phyloP scores from a whole-genome alignment of 2,797 vertebrate genomes.

The Anguilla anguilla region DNA sequence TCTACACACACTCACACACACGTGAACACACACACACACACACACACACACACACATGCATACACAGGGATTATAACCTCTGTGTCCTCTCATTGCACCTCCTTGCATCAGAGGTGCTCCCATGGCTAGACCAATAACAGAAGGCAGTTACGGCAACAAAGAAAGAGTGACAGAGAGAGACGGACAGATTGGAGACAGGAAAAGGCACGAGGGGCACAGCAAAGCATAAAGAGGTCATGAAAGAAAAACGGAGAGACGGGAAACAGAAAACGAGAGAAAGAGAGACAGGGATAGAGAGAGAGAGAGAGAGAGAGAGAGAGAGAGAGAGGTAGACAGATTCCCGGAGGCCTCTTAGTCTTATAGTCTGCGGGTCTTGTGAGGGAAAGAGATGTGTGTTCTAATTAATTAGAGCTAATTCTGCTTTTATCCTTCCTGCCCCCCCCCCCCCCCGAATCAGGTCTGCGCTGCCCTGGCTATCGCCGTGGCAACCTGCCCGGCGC shows the following conservation, averaged over 20 bases:
- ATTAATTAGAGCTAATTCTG: slow-evolving; percentile 65
- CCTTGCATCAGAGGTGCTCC: slow-evolving; percentile 78
- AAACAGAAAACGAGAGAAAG: neutral
- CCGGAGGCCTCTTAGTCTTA: slow-evolving; percentile 51
- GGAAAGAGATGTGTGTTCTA: slow-evolving; percentile 60
- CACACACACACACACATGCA: slow-evolving; percentile 35
- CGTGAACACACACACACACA: slow-evolving; percentile 38
- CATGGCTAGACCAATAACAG: slow-evolving; percentile 52
- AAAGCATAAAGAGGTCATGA: neutral
- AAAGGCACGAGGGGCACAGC: neutral
- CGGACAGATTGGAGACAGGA: slow-evolving; percentile 34
- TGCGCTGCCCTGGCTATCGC: neutral
- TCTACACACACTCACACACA: slow-evolving; percentile 37
- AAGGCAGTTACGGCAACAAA: slow-evolving; percentile 57
- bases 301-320: slow-evolving; percentile 42
- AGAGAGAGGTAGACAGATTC: slow-evolving; percentile 56
- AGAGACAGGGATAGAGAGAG: neutral
- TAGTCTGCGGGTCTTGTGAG: slow-evolving; percentile 52
- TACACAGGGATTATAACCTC: slow-evolving; percentile 61
- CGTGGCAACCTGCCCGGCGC: neutral
- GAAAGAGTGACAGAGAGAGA: slow-evolving; percentile 41
- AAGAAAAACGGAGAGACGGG: neutral
- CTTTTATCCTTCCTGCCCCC: slow-evolving; percentile 59
- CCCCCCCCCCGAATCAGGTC: neutral
- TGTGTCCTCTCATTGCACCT: slow-evolving; percentile 73